phyloP scores from a whole-genome alignment of 2,888 invertebrate genomes.

The Plagodis pulveraria region DNA sequence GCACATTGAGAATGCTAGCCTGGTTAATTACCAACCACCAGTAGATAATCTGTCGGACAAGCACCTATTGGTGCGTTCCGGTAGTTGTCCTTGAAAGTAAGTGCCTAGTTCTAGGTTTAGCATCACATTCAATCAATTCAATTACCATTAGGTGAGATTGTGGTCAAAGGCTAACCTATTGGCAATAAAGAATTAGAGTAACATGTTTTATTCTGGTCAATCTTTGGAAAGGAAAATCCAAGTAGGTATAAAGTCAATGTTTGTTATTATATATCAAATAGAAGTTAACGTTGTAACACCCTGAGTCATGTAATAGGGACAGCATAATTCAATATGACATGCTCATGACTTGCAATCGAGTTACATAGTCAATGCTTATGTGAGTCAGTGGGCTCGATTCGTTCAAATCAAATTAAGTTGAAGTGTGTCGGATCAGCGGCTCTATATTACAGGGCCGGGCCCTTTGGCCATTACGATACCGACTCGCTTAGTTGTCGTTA shows the following conservation, averaged over 20 bases:
- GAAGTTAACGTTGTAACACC: slow-evolving; percentile 7
- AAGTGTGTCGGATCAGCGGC: slow-evolving; percentile 62
- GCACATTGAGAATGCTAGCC: too few species aligned
- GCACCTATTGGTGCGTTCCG: too few species aligned
- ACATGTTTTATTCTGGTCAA: neutral
- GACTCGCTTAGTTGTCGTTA: slow-evolving; percentile 35
- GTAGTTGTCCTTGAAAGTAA: too few species aligned
- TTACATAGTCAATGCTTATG: slow-evolving; percentile 30
- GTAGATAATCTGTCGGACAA: too few species aligned
- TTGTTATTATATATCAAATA: slow-evolving; percentile 8
- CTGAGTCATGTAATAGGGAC: slow-evolving; percentile 11
- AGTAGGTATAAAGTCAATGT: neutral
- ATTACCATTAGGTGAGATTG: too few species aligned
- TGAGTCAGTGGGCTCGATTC: slow-evolving; percentile 55
- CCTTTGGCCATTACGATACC: slow-evolving; percentile 25
- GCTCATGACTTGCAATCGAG: slow-evolving; percentile 39
- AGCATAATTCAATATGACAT: slow-evolving; percentile 20
- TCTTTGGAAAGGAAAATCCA: slow-evolving; percentile 2
- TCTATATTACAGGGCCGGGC: slow-evolving; percentile 49
- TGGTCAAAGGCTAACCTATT: too few species aligned
- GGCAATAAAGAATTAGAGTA: too few species aligned
- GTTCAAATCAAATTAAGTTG: slow-evolving; percentile 58
- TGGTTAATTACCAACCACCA: too few species aligned
- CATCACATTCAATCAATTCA: too few species aligned
- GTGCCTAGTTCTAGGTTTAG: too few species aligned